A percentile compares a stretch with the other conserved stretches of the same genome.
Conservation (phyloP, 2,888 invertebrate species). For the Panzeria rudis region DNA sequence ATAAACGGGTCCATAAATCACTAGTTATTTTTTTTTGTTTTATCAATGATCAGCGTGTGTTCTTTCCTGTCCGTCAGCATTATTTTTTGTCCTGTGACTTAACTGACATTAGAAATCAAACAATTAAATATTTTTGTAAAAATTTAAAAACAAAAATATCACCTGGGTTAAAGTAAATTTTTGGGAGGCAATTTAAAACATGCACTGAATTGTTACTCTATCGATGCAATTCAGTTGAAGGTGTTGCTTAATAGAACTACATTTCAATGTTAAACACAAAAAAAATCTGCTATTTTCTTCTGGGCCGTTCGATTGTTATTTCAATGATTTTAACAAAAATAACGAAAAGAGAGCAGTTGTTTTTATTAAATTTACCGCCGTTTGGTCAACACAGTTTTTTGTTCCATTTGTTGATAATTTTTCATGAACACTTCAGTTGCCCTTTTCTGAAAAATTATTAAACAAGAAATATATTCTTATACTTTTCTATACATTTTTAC, state of each 20-base stretch:
- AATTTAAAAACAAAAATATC: slow-evolving; percentile 15
- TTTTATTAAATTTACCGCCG: slow-evolving; percentile 64
- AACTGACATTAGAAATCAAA: slow-evolving; percentile 47
- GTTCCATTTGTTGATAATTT: slow-evolving; percentile 63
- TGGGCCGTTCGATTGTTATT: background rate
- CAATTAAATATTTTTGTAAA: slow-evolving; percentile 41
- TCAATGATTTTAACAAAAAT: background rate
- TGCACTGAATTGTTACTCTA: slow-evolving; percentile 34
- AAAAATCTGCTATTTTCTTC: background rate
- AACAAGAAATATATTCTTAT: slow-evolving; percentile 31
- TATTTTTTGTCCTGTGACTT: slow-evolving; percentile 17
- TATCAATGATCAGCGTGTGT: slow-evolving; percentile 60
- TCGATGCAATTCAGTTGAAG: slow-evolving; percentile 48
- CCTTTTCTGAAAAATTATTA: slow-evolving; percentile 62
- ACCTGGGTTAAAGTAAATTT: slow-evolving; percentile 60
- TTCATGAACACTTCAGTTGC: slow-evolving; percentile 62
- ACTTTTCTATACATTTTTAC: background rate
- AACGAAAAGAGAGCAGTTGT: slow-evolving; percentile 63
- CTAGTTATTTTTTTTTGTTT: slow-evolving; percentile 29
- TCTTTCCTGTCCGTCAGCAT: slow-evolving; percentile 35
- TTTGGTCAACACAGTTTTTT: slow-evolving; percentile 69
- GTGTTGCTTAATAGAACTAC: slow-evolving; percentile 59
- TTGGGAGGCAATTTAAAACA: slow-evolving; percentile 16
- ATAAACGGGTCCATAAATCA: slow-evolving; percentile 65
- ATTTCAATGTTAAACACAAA: background rate